Evolutionary conservation across 2,888 invertebrate genomes (phyloP).

Genomic region (Eupithecia subfuscata): DNA sequence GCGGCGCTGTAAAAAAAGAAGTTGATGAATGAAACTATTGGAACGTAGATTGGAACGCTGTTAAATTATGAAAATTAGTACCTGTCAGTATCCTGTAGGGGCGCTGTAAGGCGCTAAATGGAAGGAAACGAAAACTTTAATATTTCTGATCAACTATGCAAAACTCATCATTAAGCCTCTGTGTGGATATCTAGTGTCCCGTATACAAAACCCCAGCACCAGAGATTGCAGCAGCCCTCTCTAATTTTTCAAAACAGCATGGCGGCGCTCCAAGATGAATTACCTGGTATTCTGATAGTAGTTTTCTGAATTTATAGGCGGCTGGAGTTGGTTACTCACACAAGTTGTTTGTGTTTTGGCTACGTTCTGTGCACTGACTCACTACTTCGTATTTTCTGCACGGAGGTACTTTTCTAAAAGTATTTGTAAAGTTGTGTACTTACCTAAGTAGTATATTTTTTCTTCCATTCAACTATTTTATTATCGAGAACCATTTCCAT

Average conservation of each 20-base stretch:
- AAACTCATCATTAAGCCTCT: too few relatives aligned
- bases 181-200: not conserved
- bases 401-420: not conserved
- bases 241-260: conserved; percentile 78
- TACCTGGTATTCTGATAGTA: conserved; percentile 65
- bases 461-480: not conserved
- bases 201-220: conserved; percentile 8
- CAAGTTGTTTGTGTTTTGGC: conserved; percentile 9
- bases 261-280: conserved; percentile 70
- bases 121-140: not conserved
- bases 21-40: too few relatives aligned
- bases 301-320: conserved; percentile 56
- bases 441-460: not conserved
- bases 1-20: too few relatives aligned
- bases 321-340: conserved; percentile 25
- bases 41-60: too few relatives aligned
- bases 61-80: too few relatives aligned
- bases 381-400: not conserved
- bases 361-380: not conserved
- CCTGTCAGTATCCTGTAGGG: too few relatives aligned
- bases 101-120: not conserved
- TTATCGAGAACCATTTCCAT: not conserved
- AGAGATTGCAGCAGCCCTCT: conserved; percentile 52
- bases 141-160: too few relatives aligned
- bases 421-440: not conserved